Conservation (phyloP, 2,888 invertebrate species). For the Sicus ferrugineus region DNA sequence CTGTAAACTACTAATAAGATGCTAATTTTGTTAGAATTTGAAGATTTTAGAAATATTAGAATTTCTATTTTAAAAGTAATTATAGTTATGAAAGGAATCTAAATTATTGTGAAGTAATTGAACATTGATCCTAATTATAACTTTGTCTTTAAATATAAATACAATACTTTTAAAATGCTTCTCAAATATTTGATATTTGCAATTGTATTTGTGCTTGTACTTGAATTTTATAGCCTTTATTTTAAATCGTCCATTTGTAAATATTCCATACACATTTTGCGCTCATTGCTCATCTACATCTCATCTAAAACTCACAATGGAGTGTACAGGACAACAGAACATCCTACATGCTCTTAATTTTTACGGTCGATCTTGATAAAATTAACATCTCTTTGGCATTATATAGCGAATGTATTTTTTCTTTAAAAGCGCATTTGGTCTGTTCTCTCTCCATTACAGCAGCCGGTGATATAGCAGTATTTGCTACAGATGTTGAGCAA, state of each 20-base stretch:
- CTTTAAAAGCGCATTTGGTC: conserved; percentile 22
- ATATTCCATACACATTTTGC: conserved; percentile 15
- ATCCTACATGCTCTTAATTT: conserved; percentile 28
- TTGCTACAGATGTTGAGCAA: conserved; percentile 21
- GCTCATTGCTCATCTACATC: conserved; percentile 20
- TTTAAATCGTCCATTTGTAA: conserved; percentile 13
- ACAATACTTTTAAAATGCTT: no score
- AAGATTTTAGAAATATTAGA: no score
- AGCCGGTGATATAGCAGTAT: conserved; percentile 3
- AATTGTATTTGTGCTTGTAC: no score
- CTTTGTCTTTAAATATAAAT: no score
- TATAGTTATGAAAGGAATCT: no score
- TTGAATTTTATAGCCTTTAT: no score
- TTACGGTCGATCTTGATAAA: conserved; percentile 22
- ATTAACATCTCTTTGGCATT: conserved; percentile 24
- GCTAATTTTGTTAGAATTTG: no score
- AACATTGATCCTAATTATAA: no score
- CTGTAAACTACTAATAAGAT: no score
- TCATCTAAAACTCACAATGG: conserved; percentile 6
- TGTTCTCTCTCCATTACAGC: conserved; percentile 30
- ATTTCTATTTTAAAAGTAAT: no score
- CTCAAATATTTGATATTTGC: no score
- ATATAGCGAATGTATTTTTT: conserved; percentile 10
- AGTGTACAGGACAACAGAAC: conserved; percentile 31
- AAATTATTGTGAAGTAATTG: no score